Percentiles rank a stretch among this genome's conserved stretches.
phyloP scores from a whole-genome alignment of 2,888 invertebrate species.

The Clistopyga incitator region DNA sequence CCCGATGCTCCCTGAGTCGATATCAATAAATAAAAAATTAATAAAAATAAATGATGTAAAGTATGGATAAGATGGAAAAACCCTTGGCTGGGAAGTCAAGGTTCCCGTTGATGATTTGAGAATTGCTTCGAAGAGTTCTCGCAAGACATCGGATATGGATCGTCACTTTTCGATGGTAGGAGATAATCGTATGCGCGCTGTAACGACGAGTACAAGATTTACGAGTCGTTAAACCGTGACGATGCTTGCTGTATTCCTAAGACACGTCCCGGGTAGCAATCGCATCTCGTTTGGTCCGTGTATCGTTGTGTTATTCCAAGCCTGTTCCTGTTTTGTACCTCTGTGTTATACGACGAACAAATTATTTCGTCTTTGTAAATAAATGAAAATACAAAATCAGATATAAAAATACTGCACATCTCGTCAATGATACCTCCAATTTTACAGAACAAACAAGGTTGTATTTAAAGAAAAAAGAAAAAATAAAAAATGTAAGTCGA shows the following conservation, averaged over 20 bases:
- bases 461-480: slow-evolving; percentile 15
- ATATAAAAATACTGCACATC: background rate
- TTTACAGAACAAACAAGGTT: background rate
- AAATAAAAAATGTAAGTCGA: slow-evolving; percentile 25
- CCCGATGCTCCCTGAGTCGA: slow-evolving; percentile 63
- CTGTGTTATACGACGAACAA: slow-evolving; percentile 48
- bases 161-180: background rate
- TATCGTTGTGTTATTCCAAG: slow-evolving; percentile 52
- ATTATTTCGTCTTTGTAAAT: slow-evolving; percentile 54
- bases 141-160: background rate
- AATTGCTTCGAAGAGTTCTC: background rate
- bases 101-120: background rate
- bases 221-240: background rate
- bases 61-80: background rate
- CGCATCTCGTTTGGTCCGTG: slow-evolving; percentile 33
- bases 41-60: slow-evolving; percentile 4
- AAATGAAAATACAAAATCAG: background rate
- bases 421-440: background rate
- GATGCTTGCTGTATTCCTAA: slow-evolving; percentile 8
- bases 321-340: slow-evolving; percentile 66
- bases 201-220: slow-evolving; percentile 5
- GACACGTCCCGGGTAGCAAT: slow-evolving; percentile 27
- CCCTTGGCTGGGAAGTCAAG: slow-evolving; percentile 19
- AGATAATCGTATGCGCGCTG: background rate
- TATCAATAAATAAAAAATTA: background rate